These are phyloP conservation scores for Ardeotis arabs DNA, from an alignment of 2,113 vertebrate genomes.

Conservation along the genomic window DNA sequence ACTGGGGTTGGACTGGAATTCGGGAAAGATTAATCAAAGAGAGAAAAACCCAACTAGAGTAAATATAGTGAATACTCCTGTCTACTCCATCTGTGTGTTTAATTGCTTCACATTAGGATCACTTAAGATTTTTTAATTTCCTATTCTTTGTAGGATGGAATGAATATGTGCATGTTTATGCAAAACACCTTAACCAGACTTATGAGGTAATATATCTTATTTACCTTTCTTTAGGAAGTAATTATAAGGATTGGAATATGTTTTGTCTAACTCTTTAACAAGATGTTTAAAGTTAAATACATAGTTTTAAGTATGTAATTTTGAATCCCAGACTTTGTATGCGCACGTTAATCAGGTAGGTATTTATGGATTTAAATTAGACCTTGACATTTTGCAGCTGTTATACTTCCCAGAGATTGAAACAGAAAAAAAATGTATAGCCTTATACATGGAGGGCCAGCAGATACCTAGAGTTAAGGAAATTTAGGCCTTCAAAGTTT, in stretches of 20 bases:
- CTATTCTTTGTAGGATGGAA: constrained; percentile 85
- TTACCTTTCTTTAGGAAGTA: background rate
- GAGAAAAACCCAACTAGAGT: background rate
- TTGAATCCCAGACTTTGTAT: background rate
- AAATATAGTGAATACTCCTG: background rate
- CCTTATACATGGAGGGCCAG: background rate
- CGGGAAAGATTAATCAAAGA: background rate
- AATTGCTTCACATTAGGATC: background rate
- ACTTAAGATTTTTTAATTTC: background rate
- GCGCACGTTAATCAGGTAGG: background rate
- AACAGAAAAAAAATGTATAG: background rate
- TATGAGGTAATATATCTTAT: constrained; percentile 82
- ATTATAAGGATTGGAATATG: background rate
- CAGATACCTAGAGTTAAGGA: background rate
- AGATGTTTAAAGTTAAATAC: background rate
- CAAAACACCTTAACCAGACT: constrained; percentile 91
- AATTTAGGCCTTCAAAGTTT: background rate
- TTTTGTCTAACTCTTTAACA: background rate
- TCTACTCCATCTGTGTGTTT: background rate
- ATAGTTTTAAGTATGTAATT: background rate
- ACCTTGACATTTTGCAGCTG: background rate
- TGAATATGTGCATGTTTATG: constrained; percentile 97
- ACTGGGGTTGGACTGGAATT: background rate
- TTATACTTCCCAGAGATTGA: background rate
- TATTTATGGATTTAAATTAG: constrained; percentile 1